Evolutionary conservation across 2,797 vertebrate species (phyloP), one percentile per base, ranked within the genome.

Genomic region (Sebastes hubbsi): DNA sequence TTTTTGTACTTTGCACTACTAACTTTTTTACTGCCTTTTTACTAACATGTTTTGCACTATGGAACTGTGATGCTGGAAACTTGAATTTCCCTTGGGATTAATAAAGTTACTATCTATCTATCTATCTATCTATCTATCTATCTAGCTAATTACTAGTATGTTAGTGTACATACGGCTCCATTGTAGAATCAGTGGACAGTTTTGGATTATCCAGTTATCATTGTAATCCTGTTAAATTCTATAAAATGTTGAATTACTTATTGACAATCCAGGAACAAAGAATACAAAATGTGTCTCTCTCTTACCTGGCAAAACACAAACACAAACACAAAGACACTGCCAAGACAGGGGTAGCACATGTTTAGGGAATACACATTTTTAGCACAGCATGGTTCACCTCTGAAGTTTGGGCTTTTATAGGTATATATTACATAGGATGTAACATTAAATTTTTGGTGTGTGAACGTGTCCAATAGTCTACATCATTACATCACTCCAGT

Each of bases 71-170:
- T 34, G 32, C 32, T 34, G 32, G 32, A 34, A 34, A 34, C 34
- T 34, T 34, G 34, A 34, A 34, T 34, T 34, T 34, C 34, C 10
- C 34, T 34, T 4, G 0, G 0, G 34, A 34, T 34, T 0, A 34
- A 34, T 34, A 34, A 34, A 34, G 34, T 34, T 34, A 4, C 34
- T 34, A 34, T 36, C 10, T 29, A 29, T 29, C 29, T 29, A 29
- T 29, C 30, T 32, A 32, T 32, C 30, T 32, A 32, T 32, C 32
- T 32, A 32, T 32, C 30, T 34, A 10, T 34, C 32, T 34, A 34
- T 34, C 32, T 34, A 24, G 0, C 34, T 65, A 27, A 58, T 27
- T 27, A 58, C 25, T 24, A 36, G 36, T 36, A 36, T 36, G 36
- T 36, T 36, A 13, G 36, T 36, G 36, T 54, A 5, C 16, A 27